These are phyloP conservation scores for Hydraecia micacea DNA, from an alignment of 2,888 invertebrate species.

Conservation along the genomic window DNA sequence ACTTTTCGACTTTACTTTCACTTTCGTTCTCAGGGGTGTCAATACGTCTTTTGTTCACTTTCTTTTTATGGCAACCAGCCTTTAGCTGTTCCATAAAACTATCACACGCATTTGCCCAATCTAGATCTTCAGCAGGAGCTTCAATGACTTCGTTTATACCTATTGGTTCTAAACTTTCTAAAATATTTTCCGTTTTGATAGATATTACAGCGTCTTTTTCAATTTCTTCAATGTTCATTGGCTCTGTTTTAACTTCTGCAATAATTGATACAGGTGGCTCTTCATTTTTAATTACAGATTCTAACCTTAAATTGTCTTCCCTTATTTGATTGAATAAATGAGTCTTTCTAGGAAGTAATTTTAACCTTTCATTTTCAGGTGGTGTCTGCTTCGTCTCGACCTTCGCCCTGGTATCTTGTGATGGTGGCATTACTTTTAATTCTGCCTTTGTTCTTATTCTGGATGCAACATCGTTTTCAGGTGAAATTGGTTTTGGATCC, in stretches of 20 bases:
- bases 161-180: constrained; percentile 73
- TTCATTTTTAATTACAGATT: constrained; percentile 91
- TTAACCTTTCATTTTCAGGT: constrained; percentile 73
- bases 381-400: constrained; percentile 70
- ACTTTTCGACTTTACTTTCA: constrained; percentile 71
- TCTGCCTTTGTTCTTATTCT: constrained; percentile 97
- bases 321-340: constrained; percentile 88
- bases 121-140: constrained; percentile 79
- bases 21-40: constrained; percentile 75
- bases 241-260: constrained; percentile 92
- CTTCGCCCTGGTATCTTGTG: constrained; percentile 78
- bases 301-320: constrained; percentile 84
- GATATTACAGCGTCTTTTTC: constrained; percentile 90
- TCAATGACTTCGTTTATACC: constrained; percentile 55
- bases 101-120: constrained; percentile 94
- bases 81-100: constrained; percentile 94
- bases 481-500: constrained; percentile 82
- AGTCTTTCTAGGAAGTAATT: constrained; percentile 80
- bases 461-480: constrained; percentile 91
- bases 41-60: constrained; percentile 87
- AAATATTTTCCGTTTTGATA: constrained; percentile 81
- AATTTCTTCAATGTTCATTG: constrained; percentile 92
- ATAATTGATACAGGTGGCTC: constrained; percentile 85
- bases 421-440: constrained; percentile 91
- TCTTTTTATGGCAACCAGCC: constrained; percentile 90